A percentile compares a stretch with the other conserved stretches of the same genome.
Conservation (phyloP, 2,113 vertebrate species). For the Heptranchias perlo region DNA sequence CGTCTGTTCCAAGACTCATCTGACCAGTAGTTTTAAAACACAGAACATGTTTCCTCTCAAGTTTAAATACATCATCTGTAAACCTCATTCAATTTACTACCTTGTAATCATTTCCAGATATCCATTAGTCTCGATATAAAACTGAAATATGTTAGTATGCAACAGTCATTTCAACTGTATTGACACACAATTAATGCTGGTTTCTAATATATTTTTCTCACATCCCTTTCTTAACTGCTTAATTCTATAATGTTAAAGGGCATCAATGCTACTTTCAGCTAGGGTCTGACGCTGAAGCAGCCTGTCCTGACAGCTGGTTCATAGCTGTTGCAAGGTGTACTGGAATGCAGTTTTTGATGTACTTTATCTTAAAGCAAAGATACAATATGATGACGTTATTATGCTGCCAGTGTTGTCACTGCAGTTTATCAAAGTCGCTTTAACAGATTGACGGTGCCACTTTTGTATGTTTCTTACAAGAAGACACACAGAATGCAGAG, state of each 20-base stretch:
- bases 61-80: slow-evolving; percentile 16
- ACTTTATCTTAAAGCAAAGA: slow-evolving; percentile 10
- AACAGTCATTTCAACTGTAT: not conserved
- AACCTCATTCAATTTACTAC: not conserved
- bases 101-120: slow-evolving; percentile 18
- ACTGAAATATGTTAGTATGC: not conserved
- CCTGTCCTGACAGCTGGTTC: not conserved
- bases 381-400: not conserved
- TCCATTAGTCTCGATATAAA: not conserved
- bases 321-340: not conserved
- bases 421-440: not conserved
- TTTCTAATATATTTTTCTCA: not conserved
- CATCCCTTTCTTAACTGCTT: not conserved
- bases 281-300: not conserved
- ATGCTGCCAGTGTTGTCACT: not conserved
- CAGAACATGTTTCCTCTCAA: not conserved
- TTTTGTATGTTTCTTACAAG: not conserved
- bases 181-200: not conserved
- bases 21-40: not conserved
- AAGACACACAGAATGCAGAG: not conserved
- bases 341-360: not conserved
- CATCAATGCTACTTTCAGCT: not conserved
- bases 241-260: not conserved
- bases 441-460: not conserved
- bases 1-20: not conserved